Base-by-base conservation (phyloP, 2,113 vertebrate genomes). In the Calidris pygmaea region DNA sequence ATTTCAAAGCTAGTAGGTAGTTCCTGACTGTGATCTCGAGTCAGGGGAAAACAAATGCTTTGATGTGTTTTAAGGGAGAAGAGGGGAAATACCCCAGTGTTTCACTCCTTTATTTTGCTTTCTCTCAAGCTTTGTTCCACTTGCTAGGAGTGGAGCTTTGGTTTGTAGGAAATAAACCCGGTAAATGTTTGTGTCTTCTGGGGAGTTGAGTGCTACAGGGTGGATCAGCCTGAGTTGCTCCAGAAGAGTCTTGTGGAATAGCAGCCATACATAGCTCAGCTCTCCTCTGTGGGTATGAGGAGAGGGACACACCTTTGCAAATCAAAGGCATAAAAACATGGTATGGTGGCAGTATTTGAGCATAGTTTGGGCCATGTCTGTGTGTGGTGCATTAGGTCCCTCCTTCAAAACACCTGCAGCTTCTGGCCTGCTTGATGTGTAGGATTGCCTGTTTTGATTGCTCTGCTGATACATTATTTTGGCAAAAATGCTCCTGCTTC, bases 1-100 rank as follows among this genome's bases (percentile, higher is more conserved):
- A 80, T 96, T 96, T 93, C 89, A 91, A 74, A 93, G 78, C 50
- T 73, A n/a, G 34, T 79, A 79, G 53, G 39, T 93, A 70, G 73
- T 58, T 89, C 24, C 32, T 85, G 73, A 79, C 53, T 87, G 5
- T 60, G 32, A 9, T 66, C 89, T 53, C 1, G 14, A 92, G 70
- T 94, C 16, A 20, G 50, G 75, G 45, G 41, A 87, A 92, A 41
- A 60, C 59, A 85, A 91, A 82, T 89, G n/a, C 82, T 91, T 96
- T 91, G 73, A 85, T 87, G 58, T 78, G 30, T 24, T 70, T 59
- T 86, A 59, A 84, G 23, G 27, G 47, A 29, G 62, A 47, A 76
- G 3, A 1, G 32, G 45, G 9, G 16, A 6, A 2, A 32, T n/a
- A 2, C 14, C 32, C 6, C 22, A 23, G 19, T 14, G 32, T 52